phyloP scores from a whole-genome alignment of 2,888 invertebrate species.

The Odontothrips loti region DNA sequence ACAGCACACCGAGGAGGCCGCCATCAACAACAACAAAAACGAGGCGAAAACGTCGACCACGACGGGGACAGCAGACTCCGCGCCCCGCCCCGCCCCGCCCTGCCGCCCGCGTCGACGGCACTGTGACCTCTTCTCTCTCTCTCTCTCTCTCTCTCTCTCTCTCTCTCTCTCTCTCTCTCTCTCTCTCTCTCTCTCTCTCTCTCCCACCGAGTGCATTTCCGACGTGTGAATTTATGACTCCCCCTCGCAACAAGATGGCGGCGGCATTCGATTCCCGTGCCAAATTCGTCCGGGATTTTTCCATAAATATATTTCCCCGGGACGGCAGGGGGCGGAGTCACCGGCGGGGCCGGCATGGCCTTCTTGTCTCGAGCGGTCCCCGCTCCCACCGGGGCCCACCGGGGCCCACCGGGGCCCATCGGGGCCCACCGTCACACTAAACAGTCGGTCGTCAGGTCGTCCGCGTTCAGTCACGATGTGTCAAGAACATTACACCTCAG shows the following conservation, averaged over 20 bases:
- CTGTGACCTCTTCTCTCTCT: not conserved
- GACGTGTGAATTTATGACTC: conserved; percentile 12
- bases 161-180: not conserved
- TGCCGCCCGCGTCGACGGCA: not conserved
- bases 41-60: not conserved
- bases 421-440: too few relatives aligned
- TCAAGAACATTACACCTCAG: too few relatives aligned
- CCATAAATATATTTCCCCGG: conserved; percentile 9
- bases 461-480: too few relatives aligned
- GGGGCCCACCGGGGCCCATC: too few relatives aligned
- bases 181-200: not conserved
- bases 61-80: not conserved
- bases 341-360: not conserved
- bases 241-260: conserved; percentile 18
- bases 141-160: not conserved
- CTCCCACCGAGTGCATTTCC: conserved; percentile 11
- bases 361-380: too few relatives aligned
- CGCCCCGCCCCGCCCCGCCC: not conserved
- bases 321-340: not conserved
- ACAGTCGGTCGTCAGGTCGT: too few relatives aligned
- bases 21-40: conserved; percentile 6
- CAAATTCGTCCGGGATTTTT: conserved; percentile 24
- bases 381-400: too few relatives aligned
- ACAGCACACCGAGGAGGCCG: not conserved
- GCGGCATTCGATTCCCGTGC: conserved; percentile 22